These are phyloP conservation scores for Chloroceryle amazona DNA, from an alignment of 2,797 vertebrate species.

Conservation along the genomic window DNA sequence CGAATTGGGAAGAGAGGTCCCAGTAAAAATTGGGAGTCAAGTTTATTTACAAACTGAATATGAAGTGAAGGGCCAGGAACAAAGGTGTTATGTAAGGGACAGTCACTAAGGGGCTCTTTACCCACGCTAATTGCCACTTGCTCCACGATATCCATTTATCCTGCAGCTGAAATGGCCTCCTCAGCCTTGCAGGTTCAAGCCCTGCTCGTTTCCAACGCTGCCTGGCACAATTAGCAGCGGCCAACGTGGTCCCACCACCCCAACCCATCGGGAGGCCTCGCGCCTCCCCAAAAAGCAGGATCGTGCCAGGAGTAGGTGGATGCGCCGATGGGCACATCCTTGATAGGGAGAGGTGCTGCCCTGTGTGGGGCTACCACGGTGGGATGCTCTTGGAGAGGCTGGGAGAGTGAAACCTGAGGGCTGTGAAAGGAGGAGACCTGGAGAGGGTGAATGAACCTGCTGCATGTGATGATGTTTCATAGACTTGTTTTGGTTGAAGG, in stretches of 20 bases:
- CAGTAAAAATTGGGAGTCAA: constrained; percentile 38
- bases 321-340: fast-evolving
- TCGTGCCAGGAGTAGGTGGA: fast-evolving
- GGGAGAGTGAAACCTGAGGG: fast-evolving
- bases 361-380: fast-evolving
- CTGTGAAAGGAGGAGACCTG: not conserved
- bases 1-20: not conserved
- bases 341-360: not conserved
- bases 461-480: fast-evolving
- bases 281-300: fast-evolving
- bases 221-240: not conserved
- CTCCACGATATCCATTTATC: not conserved
- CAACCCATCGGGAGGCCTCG: fast-evolving
- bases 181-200: not conserved
- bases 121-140: constrained; percentile 59
- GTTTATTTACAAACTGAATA: constrained; percentile 50
- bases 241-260: fast-evolving
- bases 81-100: constrained; percentile 67
- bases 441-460: fast-evolving
- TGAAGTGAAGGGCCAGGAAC: constrained; percentile 49
- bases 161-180: not conserved
- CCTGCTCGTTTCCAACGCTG: not conserved
- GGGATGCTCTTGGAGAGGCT: fast-evolving
- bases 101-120: constrained; percentile 57
- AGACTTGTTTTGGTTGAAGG: not conserved